phyloP scores from a whole-genome alignment of 2,113 vertebrate species.

The Anoura caudifer region DNA sequence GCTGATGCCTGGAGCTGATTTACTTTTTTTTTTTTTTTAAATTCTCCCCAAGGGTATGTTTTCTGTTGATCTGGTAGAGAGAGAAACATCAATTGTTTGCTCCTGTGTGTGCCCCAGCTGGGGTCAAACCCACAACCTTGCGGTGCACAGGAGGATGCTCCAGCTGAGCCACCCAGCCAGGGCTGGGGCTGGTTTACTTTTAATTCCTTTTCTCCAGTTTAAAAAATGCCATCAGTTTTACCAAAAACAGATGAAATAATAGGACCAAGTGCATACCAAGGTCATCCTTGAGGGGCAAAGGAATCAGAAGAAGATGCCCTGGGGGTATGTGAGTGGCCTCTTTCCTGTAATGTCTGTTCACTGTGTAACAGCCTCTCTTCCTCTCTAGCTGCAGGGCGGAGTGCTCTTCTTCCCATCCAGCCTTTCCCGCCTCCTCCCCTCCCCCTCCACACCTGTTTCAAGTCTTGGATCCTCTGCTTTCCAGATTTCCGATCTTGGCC shows the following conservation, averaged over 20 bases:
- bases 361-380: background rate
- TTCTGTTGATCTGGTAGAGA: no score
- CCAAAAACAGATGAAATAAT: background rate
- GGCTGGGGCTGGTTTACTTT: background rate
- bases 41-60: no score
- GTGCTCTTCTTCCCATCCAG: background rate
- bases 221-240: background rate
- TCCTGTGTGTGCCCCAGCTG: no score
- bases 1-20: background rate
- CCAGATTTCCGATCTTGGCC: background rate
- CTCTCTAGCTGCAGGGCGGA: accelerated
- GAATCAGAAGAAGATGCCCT: accelerated
- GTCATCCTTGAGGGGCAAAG: no score
- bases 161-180: no score
- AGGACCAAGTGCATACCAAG: background rate
- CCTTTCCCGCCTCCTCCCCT: background rate
- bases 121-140: no score
- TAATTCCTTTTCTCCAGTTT: background rate
- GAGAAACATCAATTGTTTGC: no score
- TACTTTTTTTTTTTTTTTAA: no score
- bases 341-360: no score
- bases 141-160: no score
- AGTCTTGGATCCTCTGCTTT: background rate
- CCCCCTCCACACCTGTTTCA: background rate
- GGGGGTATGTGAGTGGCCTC: no score